These are phyloP conservation scores for Halesus radiatus DNA, from an alignment of 1,140 invertebrate genomes.

Conservation along the genomic window DNA sequence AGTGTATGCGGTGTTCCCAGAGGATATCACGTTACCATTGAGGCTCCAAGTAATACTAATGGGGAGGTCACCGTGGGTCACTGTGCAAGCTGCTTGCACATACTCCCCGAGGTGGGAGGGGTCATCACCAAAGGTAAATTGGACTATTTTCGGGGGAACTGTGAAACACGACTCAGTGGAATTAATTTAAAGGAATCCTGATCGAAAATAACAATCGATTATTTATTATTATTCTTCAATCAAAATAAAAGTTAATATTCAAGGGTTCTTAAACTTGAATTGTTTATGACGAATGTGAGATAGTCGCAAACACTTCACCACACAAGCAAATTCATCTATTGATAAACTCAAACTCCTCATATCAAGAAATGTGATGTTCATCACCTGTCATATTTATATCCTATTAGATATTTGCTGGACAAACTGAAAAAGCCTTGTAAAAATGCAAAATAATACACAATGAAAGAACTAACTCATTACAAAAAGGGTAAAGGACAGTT, in stretches of 20 bases:
- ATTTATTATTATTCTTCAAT: neutral
- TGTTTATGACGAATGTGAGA: too few relatives aligned
- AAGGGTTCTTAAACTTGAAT: too few relatives aligned
- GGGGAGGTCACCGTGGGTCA: slow-evolving; percentile 89
- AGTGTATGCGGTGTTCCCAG: slow-evolving; percentile 72
- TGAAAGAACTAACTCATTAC: neutral
- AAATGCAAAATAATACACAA: neutral
- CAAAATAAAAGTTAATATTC: too few relatives aligned
- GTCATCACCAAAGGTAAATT: slow-evolving; percentile 75
- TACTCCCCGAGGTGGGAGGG: slow-evolving; percentile 80
- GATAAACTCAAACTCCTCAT: too few relatives aligned
- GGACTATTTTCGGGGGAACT: slow-evolving; percentile 75
- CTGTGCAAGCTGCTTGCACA: slow-evolving; percentile 82
- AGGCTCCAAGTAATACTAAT: slow-evolving; percentile 83
- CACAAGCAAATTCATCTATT: too few relatives aligned
- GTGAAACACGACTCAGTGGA: slow-evolving; percentile 51
- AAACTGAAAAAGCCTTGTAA: neutral
- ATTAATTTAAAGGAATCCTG: neutral
- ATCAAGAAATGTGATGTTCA: too few relatives aligned
- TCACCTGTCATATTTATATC: too few relatives aligned
- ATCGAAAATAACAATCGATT: neutral
- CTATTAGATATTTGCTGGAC: too few relatives aligned
- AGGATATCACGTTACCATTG: slow-evolving; percentile 73
- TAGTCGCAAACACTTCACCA: too few relatives aligned
- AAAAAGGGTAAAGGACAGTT: neutral